Conservation (phyloP, 1,140 invertebrate species). For the Lordiphosa mommai region DNA sequence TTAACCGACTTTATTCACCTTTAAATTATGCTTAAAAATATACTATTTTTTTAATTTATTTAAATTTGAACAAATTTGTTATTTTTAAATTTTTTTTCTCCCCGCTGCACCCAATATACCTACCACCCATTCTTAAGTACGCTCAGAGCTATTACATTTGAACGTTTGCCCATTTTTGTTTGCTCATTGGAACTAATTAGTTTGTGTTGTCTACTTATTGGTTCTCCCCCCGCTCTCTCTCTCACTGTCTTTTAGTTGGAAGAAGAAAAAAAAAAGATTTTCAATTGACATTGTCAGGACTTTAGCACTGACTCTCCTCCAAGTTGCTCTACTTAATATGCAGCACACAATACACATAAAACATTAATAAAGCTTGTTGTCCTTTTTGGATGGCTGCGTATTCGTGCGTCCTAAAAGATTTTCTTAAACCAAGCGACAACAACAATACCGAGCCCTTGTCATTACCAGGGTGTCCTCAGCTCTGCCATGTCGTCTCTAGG, state of each 20-base stretch:
- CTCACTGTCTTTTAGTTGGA: slow-evolving; percentile 1
- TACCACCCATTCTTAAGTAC: neutral
- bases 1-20: too few relatives aligned
- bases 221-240: slow-evolving; percentile 13
- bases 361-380: slow-evolving; percentile 78
- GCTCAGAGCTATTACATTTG: slow-evolving; percentile 26
- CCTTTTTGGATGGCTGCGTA: slow-evolving; percentile 60
- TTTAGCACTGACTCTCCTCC: slow-evolving; percentile 6
- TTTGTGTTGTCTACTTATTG: slow-evolving; percentile 68
- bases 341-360: slow-evolving; percentile 75
- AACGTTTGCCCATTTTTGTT: slow-evolving; percentile 47
- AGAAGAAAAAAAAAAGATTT: slow-evolving; percentile 56
- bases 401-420: slow-evolving; percentile 28
- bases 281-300: slow-evolving; percentile 68
- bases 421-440: slow-evolving; percentile 18
- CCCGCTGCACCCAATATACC: slow-evolving; percentile 1
- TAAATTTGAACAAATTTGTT: too few relatives aligned
- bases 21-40: too few relatives aligned
- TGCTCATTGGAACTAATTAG: slow-evolving; percentile 75
- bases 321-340: slow-evolving; percentile 50
- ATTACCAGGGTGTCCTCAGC: slow-evolving; percentile 54
- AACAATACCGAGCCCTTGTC: slow-evolving; percentile 50
- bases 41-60: too few relatives aligned
- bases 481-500: slow-evolving; percentile 11
- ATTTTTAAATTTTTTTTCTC: neutral